Evolutionary conservation across 2,888 invertebrate species (phyloP), one percentile per base, ranked within the genome.

Genomic region (Cancer borealis): DNA sequence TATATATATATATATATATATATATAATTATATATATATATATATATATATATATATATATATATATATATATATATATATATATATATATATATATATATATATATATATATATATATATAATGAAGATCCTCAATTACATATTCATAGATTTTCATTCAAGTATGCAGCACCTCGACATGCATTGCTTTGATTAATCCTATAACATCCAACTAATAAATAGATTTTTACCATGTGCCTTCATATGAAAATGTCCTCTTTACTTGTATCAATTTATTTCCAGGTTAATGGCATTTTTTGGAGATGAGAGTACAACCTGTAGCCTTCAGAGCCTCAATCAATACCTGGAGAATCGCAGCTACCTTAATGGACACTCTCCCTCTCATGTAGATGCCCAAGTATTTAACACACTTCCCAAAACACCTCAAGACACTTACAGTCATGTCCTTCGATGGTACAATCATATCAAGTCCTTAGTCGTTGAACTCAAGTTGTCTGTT

Each of bases 361-460:
- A 99, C 97, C 97, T 99, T 96, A 98, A 97, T 96, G 99, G 99
- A 60, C 93, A 88, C 91, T 46, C 87, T n/a, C 95, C 95, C 46
- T 95, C 95, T 39, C 17, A 73, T 45, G 84, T 79, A 10, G 95
- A 95, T 94, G 66, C 49, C 39, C 54, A 92, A 8, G 93, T 94
- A 30, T 93, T 94, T 79, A 45, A 60, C 49, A 66, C 93, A 17
- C 73, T 95, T 54, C 39, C 91, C 46, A 66, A 87, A 1, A 97
- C 98, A 39, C 98, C 98, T 95, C 97, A 97, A 93, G 97, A 97
- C 79, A 97, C 97, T 96, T 97, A 97, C 92, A 97, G 97, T 39
- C 98, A 99, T 96, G 98, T 97, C 94, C 97, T 98, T 54, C 98
- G 99, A 96, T 99, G 99, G 99, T 99, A 98, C 97, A 98, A 98